Base-by-base conservation (phyloP, 2,888 invertebrate species). In the Synanthedon formicaeformis region DNA sequence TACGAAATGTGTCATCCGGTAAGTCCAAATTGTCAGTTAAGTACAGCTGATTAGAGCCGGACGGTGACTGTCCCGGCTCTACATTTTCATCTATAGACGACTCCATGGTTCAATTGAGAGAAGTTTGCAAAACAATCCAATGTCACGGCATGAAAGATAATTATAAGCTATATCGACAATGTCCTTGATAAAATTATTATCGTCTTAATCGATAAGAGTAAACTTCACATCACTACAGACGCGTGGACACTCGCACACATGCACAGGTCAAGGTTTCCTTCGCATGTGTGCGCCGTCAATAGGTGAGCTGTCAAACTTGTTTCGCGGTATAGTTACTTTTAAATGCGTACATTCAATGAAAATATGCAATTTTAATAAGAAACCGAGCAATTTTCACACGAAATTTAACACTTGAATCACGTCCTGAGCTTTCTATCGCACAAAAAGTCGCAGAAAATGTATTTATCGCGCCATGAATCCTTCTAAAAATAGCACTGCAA, bases 261-360 rank as follows among this genome's bases (percentile, higher is more conserved):
- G 74, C 78, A 75, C 76, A 75, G 2, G 57, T 45, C 55, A 54
- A 54, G 58, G 53, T 53, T 53, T 52, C 54, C 52, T 61, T 57
- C 51, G 51, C 59, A 51, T 58, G 61, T 63, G 58, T 73, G 83
- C 73, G 16, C 16, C 16, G 34, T 81, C 71, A 62, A 63, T 68
- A 56, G 52, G 61, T 74, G 81, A 84, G 77, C 79, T 85, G 86
- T 86, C 86, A 86, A 85, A 85, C 84, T 66, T 64, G 85, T 86
- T 84, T 78, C 65, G 81, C 81, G 79, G 75, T 69, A 68, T 71
- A 65, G 55, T 59, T 66, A 60, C 62, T 54, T 23, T 40, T 34
- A 56, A 60, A 58, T 60, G 55, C 41, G 51, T 57, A 58, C 53
- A 59, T 54, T 58, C 53, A 59, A 54, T 56, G 55, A 63, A 61